A percentile compares a stretch with the other conserved stretches of the same genome.
phyloP scores from a whole-genome alignment of 1,140 invertebrate species.

The Propsilocerus akamusi region DNA sequence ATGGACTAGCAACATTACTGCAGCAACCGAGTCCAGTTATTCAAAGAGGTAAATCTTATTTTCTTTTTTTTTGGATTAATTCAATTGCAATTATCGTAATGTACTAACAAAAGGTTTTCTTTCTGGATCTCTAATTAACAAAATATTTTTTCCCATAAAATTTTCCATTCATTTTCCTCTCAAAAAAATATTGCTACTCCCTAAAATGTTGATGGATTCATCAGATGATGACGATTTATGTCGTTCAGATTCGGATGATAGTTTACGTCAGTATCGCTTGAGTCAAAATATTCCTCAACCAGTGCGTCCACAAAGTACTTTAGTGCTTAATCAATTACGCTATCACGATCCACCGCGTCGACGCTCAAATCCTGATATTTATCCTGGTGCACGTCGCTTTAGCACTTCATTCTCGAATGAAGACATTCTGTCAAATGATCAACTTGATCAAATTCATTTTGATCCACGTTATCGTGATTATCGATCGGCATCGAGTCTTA shows the following conservation, averaged over 20 bases:
- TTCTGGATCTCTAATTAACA: background rate
- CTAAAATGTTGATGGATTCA: background rate
- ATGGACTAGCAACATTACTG: conserved; percentile 83
- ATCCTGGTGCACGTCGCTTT: conserved; percentile 11
- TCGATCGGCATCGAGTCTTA: conserved; percentile 15
- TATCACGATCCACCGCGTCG: background rate
- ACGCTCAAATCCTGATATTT: background rate
- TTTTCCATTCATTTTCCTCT: background rate
- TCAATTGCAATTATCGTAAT: background rate
- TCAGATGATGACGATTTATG: background rate
- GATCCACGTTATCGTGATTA: conserved; percentile 22
- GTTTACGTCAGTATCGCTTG: conserved; percentile 5
- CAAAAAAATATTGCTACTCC: background rate
- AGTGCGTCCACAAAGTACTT: background rate
- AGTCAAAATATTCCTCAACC: background rate
- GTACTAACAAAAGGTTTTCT: background rate
- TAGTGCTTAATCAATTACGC: background rate
- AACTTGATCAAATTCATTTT: conserved; percentile 20
- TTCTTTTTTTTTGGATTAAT: conserved; percentile 12
- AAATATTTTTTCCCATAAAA: conserved; percentile 7
- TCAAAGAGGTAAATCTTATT: conserved; percentile 45
- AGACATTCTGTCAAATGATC: conserved; percentile 12
- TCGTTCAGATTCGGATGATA: conserved; percentile 8
- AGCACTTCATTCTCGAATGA: conserved; percentile 22
- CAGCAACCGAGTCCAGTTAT: conserved; percentile 78